Evolutionary conservation across 1,140 invertebrate species (phyloP).

Genomic region (Achatina immaculata): DNA sequence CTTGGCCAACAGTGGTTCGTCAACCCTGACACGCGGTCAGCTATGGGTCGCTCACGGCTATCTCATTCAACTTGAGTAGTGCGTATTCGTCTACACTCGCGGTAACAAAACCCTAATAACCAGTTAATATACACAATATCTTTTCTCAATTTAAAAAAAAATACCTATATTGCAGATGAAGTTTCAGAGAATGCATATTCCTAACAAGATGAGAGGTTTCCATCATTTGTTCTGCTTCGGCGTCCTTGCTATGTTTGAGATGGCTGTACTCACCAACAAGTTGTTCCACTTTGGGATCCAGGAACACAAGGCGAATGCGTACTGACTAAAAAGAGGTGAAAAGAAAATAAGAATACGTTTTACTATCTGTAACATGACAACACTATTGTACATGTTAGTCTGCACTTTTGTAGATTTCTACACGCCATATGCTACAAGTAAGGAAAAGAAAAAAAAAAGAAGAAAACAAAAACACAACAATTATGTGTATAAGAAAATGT

Average conservation of each 20-base stretch:
- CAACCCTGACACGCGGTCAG: no score
- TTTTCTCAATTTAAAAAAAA: background rate
- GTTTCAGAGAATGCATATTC: constrained; percentile 30
- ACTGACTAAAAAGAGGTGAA: background rate
- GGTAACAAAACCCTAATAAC: no score
- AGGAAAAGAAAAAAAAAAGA: background rate
- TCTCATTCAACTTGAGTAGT: no score
- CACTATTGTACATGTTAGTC: background rate
- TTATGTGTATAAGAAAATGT: background rate
- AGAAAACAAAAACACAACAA: background rate
- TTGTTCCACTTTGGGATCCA: constrained; percentile 21
- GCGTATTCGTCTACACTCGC: no score
- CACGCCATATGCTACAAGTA: background rate
- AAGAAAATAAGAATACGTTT: background rate
- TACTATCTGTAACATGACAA: background rate
- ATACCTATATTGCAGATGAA: constrained; percentile 28
- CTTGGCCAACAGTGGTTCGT: no score
- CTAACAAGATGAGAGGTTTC: constrained; percentile 28
- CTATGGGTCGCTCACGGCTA: no score
- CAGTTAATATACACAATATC: no score
- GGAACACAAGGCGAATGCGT: constrained; percentile 22
- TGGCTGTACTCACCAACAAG: constrained; percentile 30
- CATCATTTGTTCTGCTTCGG: constrained; percentile 14
- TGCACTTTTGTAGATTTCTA: background rate
- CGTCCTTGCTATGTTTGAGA: background rate